Conservation (phyloP, 2,888 invertebrate species). For the Sipha maydis region DNA sequence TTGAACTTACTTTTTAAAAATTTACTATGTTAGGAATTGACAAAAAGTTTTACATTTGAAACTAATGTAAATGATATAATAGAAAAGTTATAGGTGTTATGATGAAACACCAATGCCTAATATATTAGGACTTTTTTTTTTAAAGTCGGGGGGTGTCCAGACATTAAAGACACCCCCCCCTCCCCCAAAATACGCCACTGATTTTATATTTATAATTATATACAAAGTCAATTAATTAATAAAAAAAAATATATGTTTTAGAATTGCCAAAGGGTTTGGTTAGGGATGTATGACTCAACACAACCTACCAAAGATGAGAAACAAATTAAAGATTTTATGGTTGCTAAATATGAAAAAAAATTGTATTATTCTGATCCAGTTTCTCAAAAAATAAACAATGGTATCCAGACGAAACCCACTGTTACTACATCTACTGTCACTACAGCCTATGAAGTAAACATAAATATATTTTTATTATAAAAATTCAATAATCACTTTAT, state of each 20-base stretch:
- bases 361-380: slow-evolving; percentile 76
- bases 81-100: no score
- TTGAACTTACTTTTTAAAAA: no score
- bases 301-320: slow-evolving; percentile 83
- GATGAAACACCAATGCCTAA: no score
- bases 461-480: background rate
- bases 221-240: background rate
- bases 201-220: background rate
- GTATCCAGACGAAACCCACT: slow-evolving; percentile 8
- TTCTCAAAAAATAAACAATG: slow-evolving; percentile 73
- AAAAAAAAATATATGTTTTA: slow-evolving; percentile 66
- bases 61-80: no score
- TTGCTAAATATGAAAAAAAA: slow-evolving; percentile 94
- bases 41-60: no score
- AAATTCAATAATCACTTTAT: background rate
- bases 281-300: slow-evolving; percentile 83
- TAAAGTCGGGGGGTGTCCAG: no score
- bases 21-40: no score
- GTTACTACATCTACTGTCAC: slow-evolving; percentile 5
- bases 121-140: no score
- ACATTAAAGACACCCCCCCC: no score
- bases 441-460: slow-evolving; percentile 48
- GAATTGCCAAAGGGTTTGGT: slow-evolving; percentile 91
- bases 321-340: slow-evolving; percentile 91
- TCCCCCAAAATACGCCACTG: no score